Conservation (phyloP, 2,113 vertebrate genomes). For the Semnopithecus entellus region DNA sequence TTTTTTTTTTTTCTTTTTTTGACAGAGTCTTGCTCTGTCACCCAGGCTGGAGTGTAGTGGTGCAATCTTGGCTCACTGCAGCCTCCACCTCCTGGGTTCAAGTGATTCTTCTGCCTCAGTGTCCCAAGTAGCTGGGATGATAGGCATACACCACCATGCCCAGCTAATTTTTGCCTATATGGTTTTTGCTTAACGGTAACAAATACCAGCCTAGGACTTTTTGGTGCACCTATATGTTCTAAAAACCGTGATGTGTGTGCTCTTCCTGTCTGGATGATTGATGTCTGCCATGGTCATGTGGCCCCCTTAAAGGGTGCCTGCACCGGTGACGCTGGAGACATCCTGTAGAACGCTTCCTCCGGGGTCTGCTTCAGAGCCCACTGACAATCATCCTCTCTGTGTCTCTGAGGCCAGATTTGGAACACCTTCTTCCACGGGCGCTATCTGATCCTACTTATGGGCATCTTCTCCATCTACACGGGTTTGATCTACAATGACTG, state of each 20-base stretch:
- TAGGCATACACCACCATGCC: background rate
- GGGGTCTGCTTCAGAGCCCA: background rate
- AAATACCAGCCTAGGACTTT: background rate
- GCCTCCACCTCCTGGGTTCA: background rate
- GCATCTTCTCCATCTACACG: constrained; percentile 96
- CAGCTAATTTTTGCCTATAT: background rate
- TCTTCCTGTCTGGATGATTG: background rate
- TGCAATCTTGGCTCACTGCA: background rate
- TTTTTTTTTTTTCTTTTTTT: background rate
- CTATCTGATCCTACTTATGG: constrained; percentile 97
- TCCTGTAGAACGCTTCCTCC: fast-evolving
- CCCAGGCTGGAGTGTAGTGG: background rate
- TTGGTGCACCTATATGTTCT: background rate
- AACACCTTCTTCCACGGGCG: constrained; percentile 93
- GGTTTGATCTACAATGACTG: constrained; percentile 99
- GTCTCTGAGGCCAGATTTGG: constrained; percentile 90
- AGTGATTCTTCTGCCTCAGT: background rate
- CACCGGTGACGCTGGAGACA: background rate
- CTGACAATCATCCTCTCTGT: background rate
- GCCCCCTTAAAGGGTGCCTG: background rate
- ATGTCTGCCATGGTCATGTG: fast-evolving
- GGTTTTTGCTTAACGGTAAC: background rate
- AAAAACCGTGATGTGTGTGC: background rate
- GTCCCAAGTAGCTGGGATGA: background rate
- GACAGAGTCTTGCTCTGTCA: background rate